Evolutionary conservation across 2,888 invertebrate species (phyloP).

Genomic region (Trachelus troglodyta): DNA sequence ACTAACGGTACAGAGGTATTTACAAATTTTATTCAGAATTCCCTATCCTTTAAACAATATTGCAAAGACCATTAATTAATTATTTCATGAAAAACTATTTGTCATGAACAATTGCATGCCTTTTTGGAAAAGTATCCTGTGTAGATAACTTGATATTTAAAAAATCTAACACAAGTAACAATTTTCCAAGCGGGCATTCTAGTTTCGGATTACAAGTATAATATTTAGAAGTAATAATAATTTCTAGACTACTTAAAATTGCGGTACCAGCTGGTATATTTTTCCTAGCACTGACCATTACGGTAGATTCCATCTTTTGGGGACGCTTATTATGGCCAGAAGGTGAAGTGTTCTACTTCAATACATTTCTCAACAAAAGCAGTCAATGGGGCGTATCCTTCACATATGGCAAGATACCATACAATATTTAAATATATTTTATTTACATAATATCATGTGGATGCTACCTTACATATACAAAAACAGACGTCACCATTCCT

Average conservation of each 20-base stretch:
- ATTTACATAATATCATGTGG: not conserved
- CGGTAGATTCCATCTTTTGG: conserved; percentile 96
- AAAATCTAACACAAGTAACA: not conserved
- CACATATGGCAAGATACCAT: conserved; percentile 39
- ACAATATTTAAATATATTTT: conserved; percentile 2
- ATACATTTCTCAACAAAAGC: conserved; percentile 93
- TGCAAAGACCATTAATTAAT: conserved; percentile 39
- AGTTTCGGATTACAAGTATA: not conserved
- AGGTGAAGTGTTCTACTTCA: conserved; percentile 97
- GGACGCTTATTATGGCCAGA: conserved; percentile 93
- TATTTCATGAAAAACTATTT: conserved; percentile 25
- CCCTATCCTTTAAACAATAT: conserved; percentile 24
- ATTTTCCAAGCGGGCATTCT: not conserved
- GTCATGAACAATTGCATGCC: not conserved
- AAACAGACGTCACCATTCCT: conserved; percentile 89
- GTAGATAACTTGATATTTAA: not conserved
- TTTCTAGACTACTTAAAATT: conserved; percentile 77
- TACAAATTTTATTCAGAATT: not conserved
- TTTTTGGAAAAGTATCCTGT: not conserved
- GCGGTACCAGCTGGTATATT: conserved; percentile 78
- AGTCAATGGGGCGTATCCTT: conserved; percentile 98
- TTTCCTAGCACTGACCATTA: conserved; percentile 78
- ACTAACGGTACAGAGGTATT: conserved; percentile 75
- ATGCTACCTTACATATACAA: conserved; percentile 57
- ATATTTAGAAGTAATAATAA: conserved; percentile 6